Percentiles rank a stretch among this genome's conserved stretches.
phyloP scores from a whole-genome alignment of 2,113 vertebrate species.

The Axis porcinus region DNA sequence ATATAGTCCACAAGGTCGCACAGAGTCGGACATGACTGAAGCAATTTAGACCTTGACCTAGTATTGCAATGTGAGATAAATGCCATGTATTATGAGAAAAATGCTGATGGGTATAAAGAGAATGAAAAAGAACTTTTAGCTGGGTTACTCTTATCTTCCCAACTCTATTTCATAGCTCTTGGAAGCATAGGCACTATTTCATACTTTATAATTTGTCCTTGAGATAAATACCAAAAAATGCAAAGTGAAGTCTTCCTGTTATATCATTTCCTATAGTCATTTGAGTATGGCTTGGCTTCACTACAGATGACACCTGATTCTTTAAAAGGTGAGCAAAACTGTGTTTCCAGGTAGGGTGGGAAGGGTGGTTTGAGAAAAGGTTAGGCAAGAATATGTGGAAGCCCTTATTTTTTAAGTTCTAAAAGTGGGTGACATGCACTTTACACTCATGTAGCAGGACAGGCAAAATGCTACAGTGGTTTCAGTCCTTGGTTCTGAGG shows the following conservation, averaged over 20 bases:
- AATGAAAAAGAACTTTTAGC: neutral
- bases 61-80: neutral
- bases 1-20: neutral
- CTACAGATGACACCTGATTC: neutral
- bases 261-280: neutral
- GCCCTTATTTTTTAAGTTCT: neutral
- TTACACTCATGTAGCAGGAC: neutral
- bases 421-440: neutral
- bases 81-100: neutral
- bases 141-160: neutral
- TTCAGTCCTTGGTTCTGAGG: neutral
- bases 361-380: neutral
- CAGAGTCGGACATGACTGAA: neutral
- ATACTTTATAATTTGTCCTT: neutral
- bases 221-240: neutral
- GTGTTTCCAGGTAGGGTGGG: neutral
- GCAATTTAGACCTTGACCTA: neutral
- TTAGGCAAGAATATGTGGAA: neutral
- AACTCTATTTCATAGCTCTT: constrained; percentile 22
- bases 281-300: neutral
- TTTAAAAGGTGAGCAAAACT: neutral
- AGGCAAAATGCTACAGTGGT: neutral
- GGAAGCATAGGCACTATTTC: neutral
- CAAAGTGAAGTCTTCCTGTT: neutral
- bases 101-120: neutral